phyloP scores from a whole-genome alignment of 2,888 invertebrate species.

The Rhaphigaster nebulosa region DNA sequence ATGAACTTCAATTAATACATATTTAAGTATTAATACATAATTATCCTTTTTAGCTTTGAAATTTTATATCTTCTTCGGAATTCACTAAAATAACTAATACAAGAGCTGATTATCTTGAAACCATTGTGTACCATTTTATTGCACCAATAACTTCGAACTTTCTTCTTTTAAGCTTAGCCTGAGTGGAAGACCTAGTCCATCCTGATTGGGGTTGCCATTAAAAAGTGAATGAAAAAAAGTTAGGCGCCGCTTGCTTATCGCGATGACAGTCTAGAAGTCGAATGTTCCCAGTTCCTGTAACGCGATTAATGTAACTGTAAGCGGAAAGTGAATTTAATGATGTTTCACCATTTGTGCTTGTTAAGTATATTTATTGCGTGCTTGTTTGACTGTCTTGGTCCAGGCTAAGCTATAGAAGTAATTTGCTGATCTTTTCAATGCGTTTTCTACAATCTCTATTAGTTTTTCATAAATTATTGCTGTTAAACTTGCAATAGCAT shows the following conservation, averaged over 20 bases:
- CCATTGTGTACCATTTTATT: neutral
- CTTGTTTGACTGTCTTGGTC: too few species aligned
- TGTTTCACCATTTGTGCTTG: neutral
- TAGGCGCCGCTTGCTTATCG: neutral
- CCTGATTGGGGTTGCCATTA: neutral
- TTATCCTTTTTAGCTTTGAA: too few species aligned
- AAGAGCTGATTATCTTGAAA: neutral
- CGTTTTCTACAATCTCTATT: too few species aligned
- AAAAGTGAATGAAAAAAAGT: neutral
- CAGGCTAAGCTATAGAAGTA: too few species aligned
- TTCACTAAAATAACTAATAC: neutral
- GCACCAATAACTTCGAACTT: neutral
- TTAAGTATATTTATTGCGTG: too few species aligned
- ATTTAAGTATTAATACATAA: too few species aligned
- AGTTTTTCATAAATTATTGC: too few species aligned
- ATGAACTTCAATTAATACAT: too few species aligned
- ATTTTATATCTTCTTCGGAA: neutral
- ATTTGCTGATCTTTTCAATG: too few species aligned
- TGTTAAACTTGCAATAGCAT: too few species aligned
- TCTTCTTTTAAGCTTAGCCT: neutral
- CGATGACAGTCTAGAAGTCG: neutral
- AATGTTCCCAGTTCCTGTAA: neutral
- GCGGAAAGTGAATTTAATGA: neutral
- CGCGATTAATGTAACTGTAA: neutral
- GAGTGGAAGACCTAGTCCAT: slow-evolving; percentile 24